Evolutionary conservation across 1,140 invertebrate genomes (phyloP).

Genomic region (Drosophila ohnishii): DNA sequence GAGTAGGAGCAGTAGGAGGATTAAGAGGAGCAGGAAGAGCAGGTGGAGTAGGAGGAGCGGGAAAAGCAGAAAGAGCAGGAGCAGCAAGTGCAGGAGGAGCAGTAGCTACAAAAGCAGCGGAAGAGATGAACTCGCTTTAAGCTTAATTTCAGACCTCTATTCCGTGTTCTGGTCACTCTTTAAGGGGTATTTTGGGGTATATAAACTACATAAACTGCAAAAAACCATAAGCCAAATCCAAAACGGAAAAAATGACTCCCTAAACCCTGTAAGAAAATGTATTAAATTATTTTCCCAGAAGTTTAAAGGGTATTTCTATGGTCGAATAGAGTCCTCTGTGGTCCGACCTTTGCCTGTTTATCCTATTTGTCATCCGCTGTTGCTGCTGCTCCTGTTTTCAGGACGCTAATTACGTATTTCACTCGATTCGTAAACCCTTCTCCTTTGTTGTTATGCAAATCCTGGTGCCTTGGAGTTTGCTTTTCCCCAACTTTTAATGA

Average conservation of each 20-base stretch:
- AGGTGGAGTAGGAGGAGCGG: constrained; percentile 5
- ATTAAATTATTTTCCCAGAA: neutral
- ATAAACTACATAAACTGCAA: too few relatives aligned
- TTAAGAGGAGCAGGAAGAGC: neutral
- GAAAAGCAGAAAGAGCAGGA: neutral
- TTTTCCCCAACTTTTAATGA: constrained; percentile 47
- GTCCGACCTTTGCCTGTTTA: neutral
- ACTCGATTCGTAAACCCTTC: constrained; percentile 13
- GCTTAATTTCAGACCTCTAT: constrained; percentile 1
- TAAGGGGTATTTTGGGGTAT: neutral
- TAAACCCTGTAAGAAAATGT: too few relatives aligned
- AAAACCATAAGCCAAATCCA: neutral
- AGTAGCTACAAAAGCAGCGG: neutral
- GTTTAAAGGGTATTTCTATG: neutral
- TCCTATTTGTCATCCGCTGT: constrained; percentile 9
- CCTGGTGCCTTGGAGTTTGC: constrained; percentile 21
- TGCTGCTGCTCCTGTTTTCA: constrained; percentile 1
- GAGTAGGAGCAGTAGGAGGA: neutral
- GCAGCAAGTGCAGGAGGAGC: neutral
- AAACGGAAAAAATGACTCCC: neutral
- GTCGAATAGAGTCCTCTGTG: neutral
- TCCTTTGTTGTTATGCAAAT: constrained; percentile 35
- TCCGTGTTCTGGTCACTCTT: neutral
- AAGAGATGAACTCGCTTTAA: constrained; percentile 10
- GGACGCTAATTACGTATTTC: constrained; percentile 40